A percentile compares a stretch with the other conserved stretches of the same genome.
Conservation (phyloP, 2,113 vertebrate species). For the Paradoxurus hermaphroditus region DNA sequence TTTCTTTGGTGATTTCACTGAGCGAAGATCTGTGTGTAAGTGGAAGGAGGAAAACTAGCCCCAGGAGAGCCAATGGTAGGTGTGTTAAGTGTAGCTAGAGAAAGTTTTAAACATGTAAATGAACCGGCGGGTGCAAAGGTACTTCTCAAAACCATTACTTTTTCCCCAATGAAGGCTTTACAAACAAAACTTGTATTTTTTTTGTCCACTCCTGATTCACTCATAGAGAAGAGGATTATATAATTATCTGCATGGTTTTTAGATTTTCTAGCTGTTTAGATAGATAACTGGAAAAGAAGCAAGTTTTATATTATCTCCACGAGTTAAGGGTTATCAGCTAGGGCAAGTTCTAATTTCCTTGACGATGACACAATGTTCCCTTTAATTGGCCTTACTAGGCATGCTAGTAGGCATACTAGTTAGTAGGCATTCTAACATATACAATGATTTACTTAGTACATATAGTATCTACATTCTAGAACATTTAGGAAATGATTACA, state of each 20-base stretch:
- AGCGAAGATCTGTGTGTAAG: not conserved
- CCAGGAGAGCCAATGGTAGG: not conserved
- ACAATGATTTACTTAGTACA: constrained; percentile 47
- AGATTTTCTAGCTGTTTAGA: not conserved
- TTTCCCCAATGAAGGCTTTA: not conserved
- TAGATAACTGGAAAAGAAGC: constrained; percentile 9
- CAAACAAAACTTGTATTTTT: not conserved
- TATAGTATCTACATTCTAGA: constrained; percentile 3
- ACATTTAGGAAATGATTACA: constrained; percentile 41
- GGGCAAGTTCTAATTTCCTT: not conserved
- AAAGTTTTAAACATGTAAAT: not conserved
- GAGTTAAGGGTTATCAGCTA: not conserved
- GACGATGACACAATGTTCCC: not conserved
- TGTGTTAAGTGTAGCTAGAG: not conserved
- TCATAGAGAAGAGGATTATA: not conserved
- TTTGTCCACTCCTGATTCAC: not conserved
- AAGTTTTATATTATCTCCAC: constrained; percentile 8
- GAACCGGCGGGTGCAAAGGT: not conserved
- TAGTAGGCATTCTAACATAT: not conserved
- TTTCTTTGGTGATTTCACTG: not conserved
- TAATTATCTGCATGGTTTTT: not conserved
- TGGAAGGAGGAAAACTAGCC: not conserved
- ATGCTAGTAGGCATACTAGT: not conserved
- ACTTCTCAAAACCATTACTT: not conserved
- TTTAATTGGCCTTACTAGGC: constrained; percentile 36